phyloP scores from a whole-genome alignment of 2,797 vertebrate genomes.

The Gallinago nigripennis region DNA sequence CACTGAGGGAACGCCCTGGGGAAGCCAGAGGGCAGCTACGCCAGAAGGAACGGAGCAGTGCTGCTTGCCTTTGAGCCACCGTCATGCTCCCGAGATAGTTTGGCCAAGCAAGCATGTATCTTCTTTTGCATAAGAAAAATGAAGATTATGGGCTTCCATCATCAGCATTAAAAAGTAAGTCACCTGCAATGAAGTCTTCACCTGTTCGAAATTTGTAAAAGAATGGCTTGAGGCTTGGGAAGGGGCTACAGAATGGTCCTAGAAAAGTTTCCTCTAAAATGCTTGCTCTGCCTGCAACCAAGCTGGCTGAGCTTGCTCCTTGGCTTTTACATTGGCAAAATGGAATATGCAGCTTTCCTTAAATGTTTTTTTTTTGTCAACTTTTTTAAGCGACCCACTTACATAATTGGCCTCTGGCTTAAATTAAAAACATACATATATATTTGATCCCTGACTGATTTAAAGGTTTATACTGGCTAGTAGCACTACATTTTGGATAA shows the following conservation, averaged over 20 bases:
- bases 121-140: neutral
- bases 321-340: constrained; percentile 69
- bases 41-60: neutral
- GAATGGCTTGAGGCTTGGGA: neutral
- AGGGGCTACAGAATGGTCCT: neutral
- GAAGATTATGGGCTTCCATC: neutral
- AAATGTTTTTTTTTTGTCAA: constrained; percentile 48
- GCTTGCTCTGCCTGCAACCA: neutral
- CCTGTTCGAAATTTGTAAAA: neutral
- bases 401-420: constrained; percentile 55
- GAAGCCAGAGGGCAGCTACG: neutral
- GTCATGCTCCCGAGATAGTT: accelerated
- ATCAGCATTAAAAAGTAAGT: neutral
- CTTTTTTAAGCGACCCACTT: constrained; percentile 65
- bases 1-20: neutral
- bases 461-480: constrained; percentile 29
- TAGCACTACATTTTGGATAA: neutral
- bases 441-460: constrained; percentile 37
- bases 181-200: neutral
- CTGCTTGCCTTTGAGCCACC: neutral
- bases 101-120: neutral
- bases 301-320: constrained; percentile 15
- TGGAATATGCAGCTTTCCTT: constrained; percentile 51
- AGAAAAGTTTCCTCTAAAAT: neutral
- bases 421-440: constrained; percentile 20